Percentiles rank a stretch among this genome's conserved stretches.
Conservation (phyloP, 2,113 vertebrate genomes). For the Egretta garzetta region DNA sequence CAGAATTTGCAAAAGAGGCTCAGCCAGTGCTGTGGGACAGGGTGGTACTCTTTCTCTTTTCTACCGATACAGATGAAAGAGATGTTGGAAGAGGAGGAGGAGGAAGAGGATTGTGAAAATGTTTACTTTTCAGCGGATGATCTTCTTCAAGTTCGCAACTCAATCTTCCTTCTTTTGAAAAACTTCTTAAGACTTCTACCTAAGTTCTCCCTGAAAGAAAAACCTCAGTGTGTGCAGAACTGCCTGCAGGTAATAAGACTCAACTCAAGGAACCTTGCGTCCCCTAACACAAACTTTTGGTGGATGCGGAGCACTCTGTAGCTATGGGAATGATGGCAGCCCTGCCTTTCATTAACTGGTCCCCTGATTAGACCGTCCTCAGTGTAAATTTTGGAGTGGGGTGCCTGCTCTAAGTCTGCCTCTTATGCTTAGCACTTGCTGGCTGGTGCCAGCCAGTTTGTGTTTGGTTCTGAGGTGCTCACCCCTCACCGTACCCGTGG, state of each 20-base stretch:
- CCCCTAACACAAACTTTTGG: background rate
- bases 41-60: background rate
- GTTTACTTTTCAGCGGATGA: constrained; percentile 81
- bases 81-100: constrained; percentile 73
- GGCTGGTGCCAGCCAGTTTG: background rate
- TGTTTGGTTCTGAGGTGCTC: background rate
- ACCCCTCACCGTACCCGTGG: rapidly evolving
- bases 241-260: constrained; percentile 80
- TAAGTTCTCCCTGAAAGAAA: constrained; percentile 85
- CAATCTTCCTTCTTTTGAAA: constrained; percentile 79
- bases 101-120: constrained; percentile 71
- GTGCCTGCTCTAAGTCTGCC: background rate
- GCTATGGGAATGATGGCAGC: background rate
- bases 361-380: background rate
- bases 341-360: background rate
- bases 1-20: background rate
- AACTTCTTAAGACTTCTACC: constrained; percentile 85
- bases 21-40: background rate
- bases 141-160: constrained; percentile 79
- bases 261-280: background rate
- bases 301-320: rapidly evolving
- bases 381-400: background rate
- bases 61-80: constrained; percentile 71
- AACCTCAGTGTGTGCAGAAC: constrained; percentile 78
- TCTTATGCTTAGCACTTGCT: background rate